Conservation (phyloP, 2,113 vertebrate genomes). For the Falco punctatus region DNA sequence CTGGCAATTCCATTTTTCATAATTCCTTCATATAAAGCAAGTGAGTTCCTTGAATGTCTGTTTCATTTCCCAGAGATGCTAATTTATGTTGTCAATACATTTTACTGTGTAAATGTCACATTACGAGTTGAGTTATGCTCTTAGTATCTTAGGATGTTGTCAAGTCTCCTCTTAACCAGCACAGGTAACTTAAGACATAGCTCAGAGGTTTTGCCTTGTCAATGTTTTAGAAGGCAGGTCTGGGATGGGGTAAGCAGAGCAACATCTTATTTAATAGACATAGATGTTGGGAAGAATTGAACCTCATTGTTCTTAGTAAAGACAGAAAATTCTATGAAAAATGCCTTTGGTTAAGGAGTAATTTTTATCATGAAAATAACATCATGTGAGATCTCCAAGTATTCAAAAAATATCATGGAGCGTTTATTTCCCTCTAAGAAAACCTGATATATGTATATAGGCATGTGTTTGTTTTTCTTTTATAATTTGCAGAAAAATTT, state of each 20-base stretch:
- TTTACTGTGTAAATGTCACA: background rate
- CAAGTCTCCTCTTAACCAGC: background rate
- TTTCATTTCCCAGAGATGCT: background rate
- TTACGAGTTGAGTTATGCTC: background rate
- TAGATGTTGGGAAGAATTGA: background rate
- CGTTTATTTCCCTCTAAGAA: background rate
- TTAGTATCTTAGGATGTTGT: background rate
- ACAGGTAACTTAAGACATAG: background rate
- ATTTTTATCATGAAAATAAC: background rate
- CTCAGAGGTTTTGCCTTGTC: no score
- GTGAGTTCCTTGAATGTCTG: constrained; percentile 55
- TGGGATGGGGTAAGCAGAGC: background rate
- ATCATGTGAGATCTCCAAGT: background rate
- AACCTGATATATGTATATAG: background rate
- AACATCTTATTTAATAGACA: background rate
- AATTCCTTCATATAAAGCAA: constrained; percentile 67
- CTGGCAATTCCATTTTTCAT: constrained; percentile 41
- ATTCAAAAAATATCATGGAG: background rate
- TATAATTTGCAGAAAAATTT: constrained; percentile 37
- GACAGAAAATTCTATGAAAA: background rate
- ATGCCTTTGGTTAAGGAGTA: background rate
- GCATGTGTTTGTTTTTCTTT: background rate
- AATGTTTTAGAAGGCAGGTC: background rate
- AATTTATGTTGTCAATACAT: background rate
- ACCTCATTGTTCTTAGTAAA: background rate